Base-by-base conservation (phyloP, 2,888 invertebrate species). In the Liopterus haemorrhoidalis region DNA sequence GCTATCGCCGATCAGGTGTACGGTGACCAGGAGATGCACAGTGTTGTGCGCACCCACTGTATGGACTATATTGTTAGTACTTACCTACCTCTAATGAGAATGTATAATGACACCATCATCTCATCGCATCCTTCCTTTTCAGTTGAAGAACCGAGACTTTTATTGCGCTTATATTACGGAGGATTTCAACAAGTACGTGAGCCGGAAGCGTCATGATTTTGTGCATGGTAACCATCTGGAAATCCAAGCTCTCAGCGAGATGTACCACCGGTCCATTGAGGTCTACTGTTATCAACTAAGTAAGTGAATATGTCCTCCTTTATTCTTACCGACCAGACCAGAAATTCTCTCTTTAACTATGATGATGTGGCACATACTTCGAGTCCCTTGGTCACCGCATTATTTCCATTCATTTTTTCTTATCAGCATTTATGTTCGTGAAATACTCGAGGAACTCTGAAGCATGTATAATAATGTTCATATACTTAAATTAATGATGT, bases 151-250 rank as follows among this genome's bases (percentile, higher is more conserved):
- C 70, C 77, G 81, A 30, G 91, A 91, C 63, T 88, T 87, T 61
- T 92, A 85, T 65, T 82, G 83, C 15, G 86, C 88, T 56, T 92
- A 89, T 69, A 82, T 92, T 28, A 91, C 91, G 0, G 92, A 92
- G 66, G 88, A 91, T 66, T 89, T 91, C 60, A 80, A 79, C 49
- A 81, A 79, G 25, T 92, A 92, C 61, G 78, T 92, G 16, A 78
- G 78, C 56, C 75, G 92, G 25, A 92, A 92, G 66, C 75, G 88
- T 15, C 74, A 78, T 57, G 81, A 82, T 58, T 77, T 80, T 62
- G 84, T 85, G 18, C 91, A 91, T 66, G 92, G 92, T 32, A 92
- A 92, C 69, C 90, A 92, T 63, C 79, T 90, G 55, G 92, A 92
- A 69, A 86, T 92, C 63, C 90, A 91, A 66, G 90, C 91, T 15